These are phyloP conservation scores for Penaeus japonicus DNA, from an alignment of 1,140 invertebrate species.

Conservation along the genomic window DNA sequence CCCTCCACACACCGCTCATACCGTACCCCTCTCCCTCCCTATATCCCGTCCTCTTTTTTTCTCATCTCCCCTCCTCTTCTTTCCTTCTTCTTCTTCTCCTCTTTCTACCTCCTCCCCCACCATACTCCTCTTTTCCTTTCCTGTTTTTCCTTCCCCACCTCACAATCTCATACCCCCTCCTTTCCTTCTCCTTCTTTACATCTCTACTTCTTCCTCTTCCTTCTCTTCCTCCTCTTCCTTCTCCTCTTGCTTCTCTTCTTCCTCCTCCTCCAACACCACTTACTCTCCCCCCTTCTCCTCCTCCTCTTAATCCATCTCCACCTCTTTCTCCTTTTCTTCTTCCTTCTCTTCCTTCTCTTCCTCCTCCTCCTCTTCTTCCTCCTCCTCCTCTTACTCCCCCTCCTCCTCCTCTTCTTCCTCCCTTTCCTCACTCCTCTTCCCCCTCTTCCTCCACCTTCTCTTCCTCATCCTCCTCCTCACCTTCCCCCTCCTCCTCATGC, in stretches of 20 bases:
- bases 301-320: background rate
- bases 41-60: background rate
- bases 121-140: background rate
- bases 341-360: background rate
- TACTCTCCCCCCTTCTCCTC: background rate
- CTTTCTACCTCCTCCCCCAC: background rate
- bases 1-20: too few relatives aligned
- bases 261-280: background rate
- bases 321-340: background rate
- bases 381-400: background rate
- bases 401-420: background rate
- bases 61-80: background rate
- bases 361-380: background rate
- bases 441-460: too few relatives aligned
- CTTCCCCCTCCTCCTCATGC: background rate
- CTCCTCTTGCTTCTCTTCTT: background rate
- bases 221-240: background rate
- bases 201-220: background rate
- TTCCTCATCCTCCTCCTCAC: background rate
- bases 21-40: background rate
- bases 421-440: too few relatives aligned
- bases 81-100: background rate
- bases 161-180: background rate
- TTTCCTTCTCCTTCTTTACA: background rate
- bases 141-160: background rate